phyloP scores from a whole-genome alignment of 2,113 vertebrate species.

The Atlantisia rogersi region DNA sequence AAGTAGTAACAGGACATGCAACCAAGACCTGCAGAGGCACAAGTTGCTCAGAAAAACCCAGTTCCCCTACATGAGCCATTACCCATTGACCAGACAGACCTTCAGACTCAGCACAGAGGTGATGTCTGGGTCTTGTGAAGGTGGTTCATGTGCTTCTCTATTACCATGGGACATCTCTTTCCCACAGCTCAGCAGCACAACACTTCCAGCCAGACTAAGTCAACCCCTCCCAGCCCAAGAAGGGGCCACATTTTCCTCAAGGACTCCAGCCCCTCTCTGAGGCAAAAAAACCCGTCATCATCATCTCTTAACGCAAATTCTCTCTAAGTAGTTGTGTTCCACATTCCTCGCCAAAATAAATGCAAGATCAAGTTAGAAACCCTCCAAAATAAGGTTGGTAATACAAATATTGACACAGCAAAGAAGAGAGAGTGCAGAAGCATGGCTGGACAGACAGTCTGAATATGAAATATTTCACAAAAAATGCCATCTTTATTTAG shows the following conservation, averaged over 20 bases:
- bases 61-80: accelerated
- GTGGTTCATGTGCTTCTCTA: too few species aligned
- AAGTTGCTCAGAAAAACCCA: neutral
- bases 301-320: conserved; percentile 42
- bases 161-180: neutral
- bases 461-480: conserved; percentile 40
- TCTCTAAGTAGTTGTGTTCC: conserved; percentile 39
- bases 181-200: neutral
- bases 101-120: neutral
- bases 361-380: conserved; percentile 54
- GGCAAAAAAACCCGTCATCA: conserved; percentile 38
- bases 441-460: conserved; percentile 45
- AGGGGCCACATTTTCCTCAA: neutral
- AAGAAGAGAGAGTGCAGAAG: conserved; percentile 46
- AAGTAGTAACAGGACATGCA: neutral
- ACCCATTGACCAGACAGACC: neutral
- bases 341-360: conserved; percentile 66
- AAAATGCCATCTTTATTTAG: conserved; percentile 58
- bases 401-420: conserved; percentile 71
- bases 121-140: neutral
- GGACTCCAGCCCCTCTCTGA: neutral
- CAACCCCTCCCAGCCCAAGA: neutral
- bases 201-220: neutral
- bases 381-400: conserved; percentile 65
- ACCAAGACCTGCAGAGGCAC: neutral